Evolutionary conservation across 2,113 vertebrate genomes (phyloP), one percentile per base, ranked within the genome.

Genomic region (Lucifuga dentata): DNA sequence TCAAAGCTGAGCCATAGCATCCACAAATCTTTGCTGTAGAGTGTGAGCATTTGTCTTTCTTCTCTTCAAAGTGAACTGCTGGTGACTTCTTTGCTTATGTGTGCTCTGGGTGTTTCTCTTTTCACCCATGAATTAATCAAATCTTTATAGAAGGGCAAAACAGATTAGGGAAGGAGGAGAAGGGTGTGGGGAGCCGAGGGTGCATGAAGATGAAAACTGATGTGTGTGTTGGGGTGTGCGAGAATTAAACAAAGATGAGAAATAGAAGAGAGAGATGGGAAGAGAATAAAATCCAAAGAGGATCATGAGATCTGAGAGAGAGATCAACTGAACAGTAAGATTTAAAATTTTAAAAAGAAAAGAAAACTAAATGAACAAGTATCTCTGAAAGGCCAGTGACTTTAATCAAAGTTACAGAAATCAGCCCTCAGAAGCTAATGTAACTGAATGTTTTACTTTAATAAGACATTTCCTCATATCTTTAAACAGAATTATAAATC

Each of bases 11-110:
- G 26, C 21, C 35, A 40, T 10, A 52, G 17, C 57, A 36, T 43
- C 29, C 44, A 43, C 69, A 38, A 16, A 53, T 67, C 1, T 11
- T 58, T 17, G 50, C 49, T 45, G 51, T 20, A 55, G 73, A 69
- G 70, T 52, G 56, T 45, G 36, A 24, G 45, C 52, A 10, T 43
- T 13, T 2, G 24, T 57, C 20, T 62, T 53, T 66, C 21, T 45
- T 43, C 45, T 55, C 46, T 57, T 70, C 60, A 55, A 57, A 72
- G 69, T 65, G 40, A 80, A 73, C 76, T 75, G 56, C 8, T 11
- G 0, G 20, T 68, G 73, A 74, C 59, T 64, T 38, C 20, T 50
- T 5, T 33, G 12, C 46, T 60, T 68, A 69, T 55, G 63, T 52
- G 62, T 33, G 73, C 57, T 46, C 43, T 8, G 16, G 52, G 52